A percentile compares a stretch with the other conserved stretches of the same genome.
phyloP scores from a whole-genome alignment of 1,140 invertebrate species.

The Harpegnathos saltator region DNA sequence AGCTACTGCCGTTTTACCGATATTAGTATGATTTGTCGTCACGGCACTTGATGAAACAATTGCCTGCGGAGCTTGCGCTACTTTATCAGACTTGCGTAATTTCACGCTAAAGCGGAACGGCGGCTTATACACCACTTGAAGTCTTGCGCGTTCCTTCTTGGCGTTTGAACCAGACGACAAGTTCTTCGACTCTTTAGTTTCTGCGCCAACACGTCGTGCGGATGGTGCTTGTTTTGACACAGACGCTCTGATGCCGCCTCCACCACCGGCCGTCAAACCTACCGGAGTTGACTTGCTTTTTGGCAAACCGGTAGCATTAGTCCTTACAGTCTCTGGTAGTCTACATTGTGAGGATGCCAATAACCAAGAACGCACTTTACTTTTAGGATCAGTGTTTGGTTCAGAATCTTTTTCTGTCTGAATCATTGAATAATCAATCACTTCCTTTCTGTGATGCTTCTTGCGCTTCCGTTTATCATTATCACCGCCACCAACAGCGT shows the following conservation, averaged over 20 bases:
- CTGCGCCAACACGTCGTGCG: conserved; percentile 69
- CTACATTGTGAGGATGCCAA: conserved; percentile 88
- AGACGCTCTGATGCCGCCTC: conserved; percentile 58
- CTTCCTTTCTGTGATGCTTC: conserved; percentile 87
- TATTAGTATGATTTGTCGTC: conserved; percentile 57
- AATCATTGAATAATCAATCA: conserved; percentile 91
- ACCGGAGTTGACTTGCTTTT: conserved; percentile 92
- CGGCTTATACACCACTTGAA: conserved; percentile 94
- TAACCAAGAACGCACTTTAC: conserved; percentile 94
- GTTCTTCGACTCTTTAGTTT: conserved; percentile 65
- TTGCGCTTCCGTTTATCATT: conserved; percentile 84
- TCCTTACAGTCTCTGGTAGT: conserved; percentile 76
- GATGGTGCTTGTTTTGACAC: conserved; percentile 66
- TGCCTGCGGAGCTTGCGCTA: conserved; percentile 72
- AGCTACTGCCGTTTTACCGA: conserved; percentile 53
- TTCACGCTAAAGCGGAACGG: conserved; percentile 94
- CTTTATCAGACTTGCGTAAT: conserved; percentile 89
- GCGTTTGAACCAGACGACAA: conserved; percentile 54
- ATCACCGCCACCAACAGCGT: conserved; percentile 14
- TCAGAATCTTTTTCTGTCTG: conserved; percentile 87
- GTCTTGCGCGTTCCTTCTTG: conserved; percentile 88
- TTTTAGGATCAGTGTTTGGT: conserved; percentile 89
- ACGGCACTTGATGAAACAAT: not conserved
- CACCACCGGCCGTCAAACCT: conserved; percentile 85
- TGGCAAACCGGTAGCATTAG: conserved; percentile 78